Conservation (phyloP, 2,888 invertebrate species). For the Sclerodermus sp. region DNA sequence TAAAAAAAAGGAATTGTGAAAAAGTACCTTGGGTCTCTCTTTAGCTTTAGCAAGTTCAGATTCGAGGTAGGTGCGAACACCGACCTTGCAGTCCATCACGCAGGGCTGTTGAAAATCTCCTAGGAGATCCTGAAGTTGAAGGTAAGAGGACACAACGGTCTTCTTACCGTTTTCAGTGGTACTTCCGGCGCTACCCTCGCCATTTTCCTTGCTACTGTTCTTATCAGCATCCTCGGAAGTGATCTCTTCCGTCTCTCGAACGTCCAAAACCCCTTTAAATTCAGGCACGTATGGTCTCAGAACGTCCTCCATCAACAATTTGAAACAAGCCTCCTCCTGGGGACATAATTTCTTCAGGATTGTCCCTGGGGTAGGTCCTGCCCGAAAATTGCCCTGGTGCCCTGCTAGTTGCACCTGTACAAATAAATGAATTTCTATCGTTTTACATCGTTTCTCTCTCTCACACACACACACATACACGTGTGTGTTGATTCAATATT, state of each 20-base stretch:
- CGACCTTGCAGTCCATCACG: conserved; percentile 97
- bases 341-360: conserved; percentile 90
- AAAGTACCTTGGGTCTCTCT: conserved; percentile 83
- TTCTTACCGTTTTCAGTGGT: conserved; percentile 23
- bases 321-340: conserved; percentile 87
- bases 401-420: conserved; percentile 78
- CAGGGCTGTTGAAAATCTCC: conserved; percentile 90
- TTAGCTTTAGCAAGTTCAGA: conserved; percentile 94
- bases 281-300: conserved; percentile 89
- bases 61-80: conserved; percentile 91
- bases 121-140: conserved; percentile 89
- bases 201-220: conserved; percentile 3
- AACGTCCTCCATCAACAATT: conserved; percentile 83
- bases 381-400: conserved; percentile 93
- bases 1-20: no score
- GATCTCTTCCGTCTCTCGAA: conserved; percentile 49
- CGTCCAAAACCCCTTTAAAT: conserved; percentile 73
- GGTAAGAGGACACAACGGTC: conserved; percentile 62
- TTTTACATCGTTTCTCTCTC: no score
- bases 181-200: conserved; percentile 12
- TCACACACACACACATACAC: no score
- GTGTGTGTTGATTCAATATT: no score
- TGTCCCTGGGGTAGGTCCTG: conserved; percentile 90
- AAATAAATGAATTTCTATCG: no score
- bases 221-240: conserved; percentile 19